phyloP scores from a whole-genome alignment of 1,140 invertebrate genomes.

The Pogonus chalceus region DNA sequence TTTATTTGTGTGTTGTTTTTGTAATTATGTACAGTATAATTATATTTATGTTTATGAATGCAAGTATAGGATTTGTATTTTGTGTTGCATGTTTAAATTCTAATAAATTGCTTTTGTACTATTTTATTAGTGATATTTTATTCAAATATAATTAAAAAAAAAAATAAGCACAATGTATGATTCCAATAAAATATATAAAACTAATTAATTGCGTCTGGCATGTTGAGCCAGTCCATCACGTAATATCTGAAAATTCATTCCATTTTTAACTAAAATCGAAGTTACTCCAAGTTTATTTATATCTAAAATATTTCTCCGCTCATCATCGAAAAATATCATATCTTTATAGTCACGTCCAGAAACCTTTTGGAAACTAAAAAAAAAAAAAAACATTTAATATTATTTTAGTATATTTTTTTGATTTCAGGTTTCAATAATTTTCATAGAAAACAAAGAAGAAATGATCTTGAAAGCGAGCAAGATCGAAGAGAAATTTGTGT shows the following conservation, averaged over 20 bases:
- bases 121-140: not conserved
- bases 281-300: conserved; percentile 44
- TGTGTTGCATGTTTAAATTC: conserved; percentile 6
- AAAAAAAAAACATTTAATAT: conserved; percentile 26
- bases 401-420: too few relatives aligned
- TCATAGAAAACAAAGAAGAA: too few relatives aligned
- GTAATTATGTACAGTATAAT: conserved; percentile 1
- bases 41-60: conserved; percentile 5
- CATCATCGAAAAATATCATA: conserved; percentile 67
- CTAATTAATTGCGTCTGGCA: conserved; percentile 14
- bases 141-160: not conserved
- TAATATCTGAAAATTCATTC: conserved; percentile 39
- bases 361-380: conserved; percentile 45
- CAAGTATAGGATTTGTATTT: not conserved
- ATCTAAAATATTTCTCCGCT: conserved; percentile 50
- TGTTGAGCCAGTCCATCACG: conserved; percentile 39
- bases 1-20: not conserved
- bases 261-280: conserved; percentile 45
- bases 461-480: too few relatives aligned
- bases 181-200: not conserved
- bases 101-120: conserved; percentile 7
- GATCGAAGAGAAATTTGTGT: too few relatives aligned
- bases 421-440: too few relatives aligned
- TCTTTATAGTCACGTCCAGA: conserved; percentile 48
- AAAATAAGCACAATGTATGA: not conserved